Base-by-base conservation (phyloP, 2,888 invertebrate species). In the Dolichopus griseipennis region DNA sequence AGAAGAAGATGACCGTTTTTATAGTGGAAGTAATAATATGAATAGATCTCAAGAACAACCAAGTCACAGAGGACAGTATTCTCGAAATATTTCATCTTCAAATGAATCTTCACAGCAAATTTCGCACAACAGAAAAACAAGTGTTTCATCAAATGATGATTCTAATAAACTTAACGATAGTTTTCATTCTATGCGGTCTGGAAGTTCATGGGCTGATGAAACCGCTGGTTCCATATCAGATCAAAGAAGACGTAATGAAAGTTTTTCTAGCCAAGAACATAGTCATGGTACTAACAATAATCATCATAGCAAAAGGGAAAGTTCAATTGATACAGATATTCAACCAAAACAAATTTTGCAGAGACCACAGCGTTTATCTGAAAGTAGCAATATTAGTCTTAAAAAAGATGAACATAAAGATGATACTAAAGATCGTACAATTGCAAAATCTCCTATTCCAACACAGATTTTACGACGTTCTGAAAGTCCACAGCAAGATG, bases 131-230 rank as follows among this genome's bases (percentile, higher is more conserved):
- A 78, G 81, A 43, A 81, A 81, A 71, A 80, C 80, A 6, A 81
- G 81, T 71, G 79, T 80, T 7, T 80, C 80, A 0, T 80, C 80
- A 0, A 76, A 77, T 64, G 80, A 81, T 65, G 80, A 80, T 67
- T 73, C 75, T 15, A 65, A 73, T 66, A 73, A 75, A 65, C 71
- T 72, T 66, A 73, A 71, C 69, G 73, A 71, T 68, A 71, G 70
- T 65, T 74, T 70, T 68, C 74, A 71, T 34, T 63, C 68, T 20
- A 66, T 71, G 27, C 70, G 73, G 8, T 68, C 73, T 64, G 70
- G 69, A 7, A 78, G 76, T 0, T 83, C 83, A 6, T 85, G 85
- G 85, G 81, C 84, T 0, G 84, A 85, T 72, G 82, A 82, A 73
- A 79, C 80, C 5, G 81, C 78, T 1, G 15, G 15, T 52, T 71